Conservation (phyloP, 1,140 invertebrate species). For the Metopolophium dirhodum region DNA sequence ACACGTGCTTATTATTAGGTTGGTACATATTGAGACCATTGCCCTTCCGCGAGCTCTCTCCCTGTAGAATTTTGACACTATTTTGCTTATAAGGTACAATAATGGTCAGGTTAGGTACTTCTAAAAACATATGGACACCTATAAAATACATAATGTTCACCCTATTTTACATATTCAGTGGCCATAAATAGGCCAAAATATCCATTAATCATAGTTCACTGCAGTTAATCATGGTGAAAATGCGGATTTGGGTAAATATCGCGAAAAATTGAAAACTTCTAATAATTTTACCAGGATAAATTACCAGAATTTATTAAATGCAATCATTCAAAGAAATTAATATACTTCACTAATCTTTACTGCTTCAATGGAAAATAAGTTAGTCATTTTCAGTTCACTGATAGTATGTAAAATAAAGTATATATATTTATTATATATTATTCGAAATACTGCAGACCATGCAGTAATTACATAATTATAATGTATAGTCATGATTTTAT, state of each 20-base stretch:
- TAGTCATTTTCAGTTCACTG: not conserved
- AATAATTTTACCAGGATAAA: not conserved
- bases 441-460: not conserved
- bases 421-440: not conserved
- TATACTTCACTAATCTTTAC: not conserved
- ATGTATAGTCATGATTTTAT: not conserved
- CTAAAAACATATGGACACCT: too few species aligned
- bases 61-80: too few species aligned
- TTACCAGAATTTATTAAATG: not conserved
- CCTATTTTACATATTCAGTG: too few species aligned
- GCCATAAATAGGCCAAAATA: too few species aligned
- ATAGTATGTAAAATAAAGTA: not conserved
- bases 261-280: not conserved
- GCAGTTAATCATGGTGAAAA: too few species aligned
- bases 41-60: too few species aligned
- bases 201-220: too few species aligned
- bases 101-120: too few species aligned
- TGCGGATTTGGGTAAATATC: not conserved
- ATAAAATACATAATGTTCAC: too few species aligned
- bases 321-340: not conserved
- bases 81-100: too few species aligned
- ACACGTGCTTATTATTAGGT: too few species aligned
- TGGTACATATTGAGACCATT: too few species aligned
- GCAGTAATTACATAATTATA: not conserved
- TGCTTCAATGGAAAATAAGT: not conserved